Evolutionary conservation across 2,113 vertebrate genomes (phyloP).

Genomic region (Camelus dromedarius): DNA sequence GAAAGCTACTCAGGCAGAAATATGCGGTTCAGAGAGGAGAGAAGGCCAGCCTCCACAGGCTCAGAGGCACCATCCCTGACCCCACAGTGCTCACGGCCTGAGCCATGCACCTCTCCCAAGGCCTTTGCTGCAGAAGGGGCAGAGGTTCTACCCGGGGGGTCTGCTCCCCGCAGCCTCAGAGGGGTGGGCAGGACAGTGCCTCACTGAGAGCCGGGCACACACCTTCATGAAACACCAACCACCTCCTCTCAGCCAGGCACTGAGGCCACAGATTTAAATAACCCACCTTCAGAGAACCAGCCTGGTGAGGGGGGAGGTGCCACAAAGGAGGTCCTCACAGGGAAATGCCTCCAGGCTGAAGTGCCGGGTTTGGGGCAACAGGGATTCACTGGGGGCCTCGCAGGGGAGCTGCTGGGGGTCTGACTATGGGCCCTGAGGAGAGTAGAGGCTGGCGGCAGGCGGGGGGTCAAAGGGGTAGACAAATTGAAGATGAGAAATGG

Average conservation of each 20-base stretch:
- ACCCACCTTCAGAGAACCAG: neutral
- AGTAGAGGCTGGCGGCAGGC: neutral
- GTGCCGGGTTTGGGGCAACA: neutral
- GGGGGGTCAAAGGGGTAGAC: neutral
- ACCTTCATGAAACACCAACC: neutral
- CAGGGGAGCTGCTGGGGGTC: too few relatives aligned
- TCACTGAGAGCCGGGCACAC: neutral
- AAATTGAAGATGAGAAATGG: neutral
- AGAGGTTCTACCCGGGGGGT: neutral
- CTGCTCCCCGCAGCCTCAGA: fast-evolving
- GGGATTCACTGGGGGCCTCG: neutral
- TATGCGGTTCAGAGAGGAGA: constrained; percentile 65
- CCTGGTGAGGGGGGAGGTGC: neutral
- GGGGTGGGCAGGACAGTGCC: neutral
- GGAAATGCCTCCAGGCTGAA: neutral
- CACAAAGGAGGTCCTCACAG: neutral
- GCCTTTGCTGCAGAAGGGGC: neutral
- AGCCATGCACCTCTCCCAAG: fast-evolving
- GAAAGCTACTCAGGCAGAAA: constrained; percentile 77
- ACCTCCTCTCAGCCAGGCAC: neutral
- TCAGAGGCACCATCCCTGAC: fast-evolving
- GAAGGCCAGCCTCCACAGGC: neutral
- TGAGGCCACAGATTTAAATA: neutral
- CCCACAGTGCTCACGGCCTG: fast-evolving
- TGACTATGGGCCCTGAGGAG: too few relatives aligned